Evolutionary conservation across 2,888 invertebrate species (phyloP), one percentile per base, ranked within the genome.

Genomic region (Amiota mariae): DNA sequence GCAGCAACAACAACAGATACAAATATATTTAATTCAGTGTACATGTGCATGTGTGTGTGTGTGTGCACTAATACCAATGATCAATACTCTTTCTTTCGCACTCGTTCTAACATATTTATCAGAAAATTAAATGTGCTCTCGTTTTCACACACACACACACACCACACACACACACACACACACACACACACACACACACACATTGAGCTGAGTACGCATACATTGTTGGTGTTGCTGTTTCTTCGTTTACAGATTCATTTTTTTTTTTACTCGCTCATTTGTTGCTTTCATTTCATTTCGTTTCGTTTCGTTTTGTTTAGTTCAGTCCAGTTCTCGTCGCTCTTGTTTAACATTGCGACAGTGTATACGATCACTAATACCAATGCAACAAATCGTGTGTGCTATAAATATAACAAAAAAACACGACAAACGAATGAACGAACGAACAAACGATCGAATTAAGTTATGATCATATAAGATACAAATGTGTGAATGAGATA

Each of bases 401-500:
- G 24, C 24, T 24, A 24, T 24, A 24, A 24, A 36, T 36, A 36
- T 36, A 36, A 36, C 36, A 36, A 36, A 36, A 36, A 36, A 36
- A 36, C 36, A 36, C 36, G 36, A 36, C 36, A 36, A 36, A 36
- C 36, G 36, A 36, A 36, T 6, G 36, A 36, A 6, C 36, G 36
- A 36, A 36, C 36, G 36, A 36, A 36, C 36, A 6, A 36, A 6
- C 36, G 36, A 36, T 6, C 36, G 36, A 36, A 2, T 36, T 36
- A 36, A 36, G 36, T 36, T 36, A 36, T 36, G 36, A 36, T 36
- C 36, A 36, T 36, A 36, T 36, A 54, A 51, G 71, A 74, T 72
- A 70, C 71, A 75, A 68, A 76, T 70, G 70, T 80, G 51, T 54
- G 67, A 67, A 76, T 80, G 75, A 75, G 83, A 80, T 79, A 59